Evolutionary conservation across 2,888 invertebrate species (phyloP), one percentile per base, ranked within the genome.

Genomic region (Agrochola lychnidis): DNA sequence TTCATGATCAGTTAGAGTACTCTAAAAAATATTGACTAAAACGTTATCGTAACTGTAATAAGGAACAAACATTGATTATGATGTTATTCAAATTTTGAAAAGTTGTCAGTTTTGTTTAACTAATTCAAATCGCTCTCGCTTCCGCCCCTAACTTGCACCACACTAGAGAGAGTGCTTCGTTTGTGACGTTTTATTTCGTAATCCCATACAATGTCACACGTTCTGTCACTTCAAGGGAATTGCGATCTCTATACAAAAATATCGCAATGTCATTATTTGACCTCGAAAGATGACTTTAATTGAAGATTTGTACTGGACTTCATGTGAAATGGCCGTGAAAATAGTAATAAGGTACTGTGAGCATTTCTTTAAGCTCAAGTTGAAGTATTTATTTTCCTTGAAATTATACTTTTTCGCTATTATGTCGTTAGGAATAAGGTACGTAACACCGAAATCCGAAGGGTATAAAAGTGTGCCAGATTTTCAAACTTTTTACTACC

Each of bases 181-280:
- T 62, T 71, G 40, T 69, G 73, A 68, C 57, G 53, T 42, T 48
- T 61, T 77, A 84, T 83, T 84, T 84, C 68, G 77, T 84, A 82
- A 82, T 63, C 12, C 22, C 19, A 42, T 40, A 75, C 72, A 78
- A 79, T 82, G 73, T 76, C 73, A 71, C 12, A n/a, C 67, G 19
- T 79, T 63, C 68, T 82, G 63, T 79, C 57, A 69, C 42, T 76
- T 48, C 40, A 9, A 53, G 70, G 36, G 45, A 67, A 67, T 70
- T 69, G 66, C 53, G 40, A 59, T 63, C 36, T 70, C 22, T 40
- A 30, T 40, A 62, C 6, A 57, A 64, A 75, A 40, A 78, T 83
- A 25, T 57, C 22, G 40, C 45, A 57, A 73, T 67, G 36, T 57
- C 48, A 36, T 51, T 42, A 57, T 82, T 19, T 70, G 62, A 78